These are phyloP conservation scores for Pocillopora grandis DNA, from an alignment of 92 coral and sea anemone species.

Conservation along the genomic window DNA sequence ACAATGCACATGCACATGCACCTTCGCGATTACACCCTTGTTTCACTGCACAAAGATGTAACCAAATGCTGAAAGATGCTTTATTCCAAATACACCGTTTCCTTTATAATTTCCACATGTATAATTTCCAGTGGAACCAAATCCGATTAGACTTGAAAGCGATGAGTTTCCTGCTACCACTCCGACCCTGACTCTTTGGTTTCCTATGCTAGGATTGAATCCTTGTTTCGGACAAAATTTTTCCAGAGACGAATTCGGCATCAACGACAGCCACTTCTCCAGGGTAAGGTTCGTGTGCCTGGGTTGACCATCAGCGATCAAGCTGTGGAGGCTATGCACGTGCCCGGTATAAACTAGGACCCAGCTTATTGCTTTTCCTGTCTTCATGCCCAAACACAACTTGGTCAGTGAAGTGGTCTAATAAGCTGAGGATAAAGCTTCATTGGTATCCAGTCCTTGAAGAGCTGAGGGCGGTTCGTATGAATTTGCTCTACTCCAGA, in stretches of 20 bases:
- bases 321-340: not conserved
- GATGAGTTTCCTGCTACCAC: not conserved
- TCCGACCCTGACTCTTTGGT: slow-evolving; percentile 25
- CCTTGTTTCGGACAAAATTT: not conserved
- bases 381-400: slow-evolving; percentile 32
- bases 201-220: not conserved
- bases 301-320: not conserved
- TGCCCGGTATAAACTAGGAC: not conserved
- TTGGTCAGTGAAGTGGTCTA: slow-evolving; percentile 19
- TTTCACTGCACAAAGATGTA: slow-evolving; percentile 21
- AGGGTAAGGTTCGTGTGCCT: slow-evolving; percentile 11
- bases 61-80: slow-evolving; percentile 2
- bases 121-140: slow-evolving; percentile 1
- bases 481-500: slow-evolving; percentile 2
- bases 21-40: too few species aligned
- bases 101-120: slow-evolving; percentile 13
- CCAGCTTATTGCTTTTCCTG: not conserved
- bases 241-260: slow-evolving; percentile 15
- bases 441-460: slow-evolving; percentile 11
- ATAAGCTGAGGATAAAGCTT: slow-evolving; percentile 19
- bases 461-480: not conserved
- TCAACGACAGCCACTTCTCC: slow-evolving; percentile 9
- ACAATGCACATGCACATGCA: too few species aligned
- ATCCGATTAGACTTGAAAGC: slow-evolving; percentile 7
- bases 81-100: not conserved